Percentiles rank a stretch among this genome's conserved stretches.
phyloP scores from a whole-genome alignment of 2,113 vertebrate species.

The Craseonycteris thonglongyai region DNA sequence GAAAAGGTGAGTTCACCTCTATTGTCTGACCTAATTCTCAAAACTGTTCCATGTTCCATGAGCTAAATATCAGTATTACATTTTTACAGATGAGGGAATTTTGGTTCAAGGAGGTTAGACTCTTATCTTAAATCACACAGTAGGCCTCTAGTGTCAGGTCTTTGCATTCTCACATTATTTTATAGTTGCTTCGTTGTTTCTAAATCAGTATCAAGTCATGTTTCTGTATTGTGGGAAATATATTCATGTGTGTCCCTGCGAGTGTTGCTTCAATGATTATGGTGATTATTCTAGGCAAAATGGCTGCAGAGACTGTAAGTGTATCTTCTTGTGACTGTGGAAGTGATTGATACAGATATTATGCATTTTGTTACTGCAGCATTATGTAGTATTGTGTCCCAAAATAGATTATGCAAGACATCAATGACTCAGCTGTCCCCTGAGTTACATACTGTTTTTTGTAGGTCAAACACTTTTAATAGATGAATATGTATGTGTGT shows the following conservation, averaged over 20 bases:
- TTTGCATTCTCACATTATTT: background rate
- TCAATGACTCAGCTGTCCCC: constrained; percentile 34
- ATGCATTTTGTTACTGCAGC: background rate
- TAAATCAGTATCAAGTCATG: background rate
- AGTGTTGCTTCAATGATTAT: background rate
- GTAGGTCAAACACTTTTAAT: constrained; percentile 35
- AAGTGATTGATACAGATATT: constrained; percentile 17
- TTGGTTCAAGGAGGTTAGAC: background rate
- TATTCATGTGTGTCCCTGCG: background rate
- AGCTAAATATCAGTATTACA: background rate
- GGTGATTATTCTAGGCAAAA: background rate
- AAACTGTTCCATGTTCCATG: background rate
- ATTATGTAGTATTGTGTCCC: background rate
- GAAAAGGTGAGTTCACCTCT: background rate
- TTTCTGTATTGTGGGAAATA: background rate
- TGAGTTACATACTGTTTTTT: background rate
- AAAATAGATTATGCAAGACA: constrained; percentile 30
- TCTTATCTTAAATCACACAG: background rate
- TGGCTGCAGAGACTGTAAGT: background rate
- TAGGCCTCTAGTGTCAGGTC: background rate
- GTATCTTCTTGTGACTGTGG: background rate
- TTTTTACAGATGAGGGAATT: background rate
- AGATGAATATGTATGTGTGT: background rate
- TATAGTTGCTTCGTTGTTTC: background rate
- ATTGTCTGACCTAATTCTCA: background rate